These are phyloP conservation scores for Enteromius paludinosus DNA, from an alignment of 2,797 vertebrate species.

Conservation along the genomic window DNA sequence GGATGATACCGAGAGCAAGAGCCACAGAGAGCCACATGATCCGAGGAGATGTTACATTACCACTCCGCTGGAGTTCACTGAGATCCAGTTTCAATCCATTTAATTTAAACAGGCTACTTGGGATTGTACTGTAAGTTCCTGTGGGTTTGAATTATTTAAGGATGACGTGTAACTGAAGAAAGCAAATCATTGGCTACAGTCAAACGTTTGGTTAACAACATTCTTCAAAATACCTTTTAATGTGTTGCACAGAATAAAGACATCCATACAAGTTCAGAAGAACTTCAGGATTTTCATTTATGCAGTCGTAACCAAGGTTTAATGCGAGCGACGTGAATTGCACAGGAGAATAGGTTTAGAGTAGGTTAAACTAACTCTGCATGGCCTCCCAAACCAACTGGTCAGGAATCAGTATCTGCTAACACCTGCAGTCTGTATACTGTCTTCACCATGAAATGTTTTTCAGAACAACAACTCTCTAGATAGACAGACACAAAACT, in stretches of 20 bases:
- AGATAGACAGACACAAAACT: not conserved
- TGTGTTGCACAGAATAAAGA: not conserved
- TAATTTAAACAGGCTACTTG: not conserved
- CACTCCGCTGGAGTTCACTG: not conserved
- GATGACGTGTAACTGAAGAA: not conserved
- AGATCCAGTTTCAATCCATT: not conserved
- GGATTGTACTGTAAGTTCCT: not conserved
- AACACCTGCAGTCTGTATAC: not conserved
- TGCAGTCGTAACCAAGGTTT: not conserved
- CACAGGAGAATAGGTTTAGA: not conserved
- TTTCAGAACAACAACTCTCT: not conserved
- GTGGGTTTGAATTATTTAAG: slow-evolving; percentile 7
- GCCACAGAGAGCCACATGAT: not conserved
- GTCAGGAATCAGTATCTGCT: not conserved
- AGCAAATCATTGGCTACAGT: not conserved
- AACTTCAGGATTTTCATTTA: not conserved
- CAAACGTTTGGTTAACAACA: not conserved
- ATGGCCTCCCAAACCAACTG: too few species aligned
- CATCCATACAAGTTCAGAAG: not conserved
- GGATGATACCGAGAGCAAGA: not conserved
- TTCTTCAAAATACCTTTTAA: not conserved
- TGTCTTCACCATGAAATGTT: not conserved
- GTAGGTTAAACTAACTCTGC: not conserved
- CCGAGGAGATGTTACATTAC: not conserved
- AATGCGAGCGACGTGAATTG: not conserved